Percentiles rank a stretch among this genome's conserved stretches.
These are phyloP conservation scores for Sweltsa coloradensis DNA, from an alignment of 1,140 invertebrate species.

Conservation along the genomic window DNA sequence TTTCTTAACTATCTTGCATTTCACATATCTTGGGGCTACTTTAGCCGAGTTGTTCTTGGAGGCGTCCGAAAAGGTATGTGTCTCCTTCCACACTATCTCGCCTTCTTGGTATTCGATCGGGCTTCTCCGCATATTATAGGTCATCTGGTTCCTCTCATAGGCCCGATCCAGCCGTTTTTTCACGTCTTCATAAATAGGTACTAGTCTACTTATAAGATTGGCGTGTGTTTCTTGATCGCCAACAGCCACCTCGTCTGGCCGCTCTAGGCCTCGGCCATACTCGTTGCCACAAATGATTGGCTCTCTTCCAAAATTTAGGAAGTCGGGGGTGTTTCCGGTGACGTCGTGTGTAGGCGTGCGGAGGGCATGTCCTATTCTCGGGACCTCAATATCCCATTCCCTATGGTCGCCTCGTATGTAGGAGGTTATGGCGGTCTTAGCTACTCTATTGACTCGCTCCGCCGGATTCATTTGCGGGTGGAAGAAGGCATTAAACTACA, in stretches of 20 bases:
- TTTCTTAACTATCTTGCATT: too few relatives aligned
- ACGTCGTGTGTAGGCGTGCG: neutral
- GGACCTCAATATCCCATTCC: conserved; percentile 5
- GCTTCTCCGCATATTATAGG: neutral
- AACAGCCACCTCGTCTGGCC: neutral
- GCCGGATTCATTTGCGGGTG: conserved; percentile 15
- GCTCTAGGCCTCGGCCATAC: neutral
- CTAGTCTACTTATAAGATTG: neutral
- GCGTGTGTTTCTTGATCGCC: neutral
- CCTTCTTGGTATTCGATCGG: neutral
- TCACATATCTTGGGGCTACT: neutral
- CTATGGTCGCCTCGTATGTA: conserved; percentile 7
- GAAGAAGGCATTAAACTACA: conserved; percentile 6
- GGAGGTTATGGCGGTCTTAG: conserved; percentile 15
- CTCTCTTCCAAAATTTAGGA: neutral
- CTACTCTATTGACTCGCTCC: conserved; percentile 14
- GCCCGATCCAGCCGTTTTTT: neutral
- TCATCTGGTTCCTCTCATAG: neutral
- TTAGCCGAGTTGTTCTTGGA: neutral
- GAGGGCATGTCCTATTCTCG: neutral
- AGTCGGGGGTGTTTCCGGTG: neutral
- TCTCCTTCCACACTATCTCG: neutral
- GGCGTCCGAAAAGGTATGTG: neutral
- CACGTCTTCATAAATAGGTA: too few relatives aligned
- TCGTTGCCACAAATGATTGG: too few relatives aligned